A percentile compares a stretch with the other conserved stretches of the same genome.
These are phyloP conservation scores for Tetragonisca angustula DNA, from an alignment of 2,888 invertebrate genomes.

Conservation along the genomic window DNA sequence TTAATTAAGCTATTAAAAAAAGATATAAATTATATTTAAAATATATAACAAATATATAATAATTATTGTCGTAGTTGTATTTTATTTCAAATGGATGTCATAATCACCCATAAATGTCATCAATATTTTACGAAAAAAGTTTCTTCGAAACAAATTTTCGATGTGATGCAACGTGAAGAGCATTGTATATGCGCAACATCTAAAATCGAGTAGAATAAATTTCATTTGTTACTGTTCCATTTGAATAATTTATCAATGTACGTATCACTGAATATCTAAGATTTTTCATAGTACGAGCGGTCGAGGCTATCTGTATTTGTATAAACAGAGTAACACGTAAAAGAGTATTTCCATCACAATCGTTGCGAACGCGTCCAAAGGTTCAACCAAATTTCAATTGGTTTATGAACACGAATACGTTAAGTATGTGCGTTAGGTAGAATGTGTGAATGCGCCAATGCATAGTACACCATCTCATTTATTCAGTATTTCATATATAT, in stretches of 20 bases:
- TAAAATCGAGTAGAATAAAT: background rate
- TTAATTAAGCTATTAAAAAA: background rate
- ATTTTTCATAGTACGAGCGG: background rate
- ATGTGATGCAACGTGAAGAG: too few relatives aligned
- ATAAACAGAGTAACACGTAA: background rate
- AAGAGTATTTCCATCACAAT: background rate
- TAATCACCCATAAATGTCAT: background rate
- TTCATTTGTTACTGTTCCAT: background rate
- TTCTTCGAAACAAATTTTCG: too few relatives aligned
- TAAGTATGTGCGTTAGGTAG: conserved; percentile 65
- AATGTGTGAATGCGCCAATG: conserved; percentile 78
- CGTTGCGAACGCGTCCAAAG: conserved; percentile 47
- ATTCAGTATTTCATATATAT: conserved; percentile 80
- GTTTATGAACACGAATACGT: conserved; percentile 59
- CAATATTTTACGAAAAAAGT: background rate
- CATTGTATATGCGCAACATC: background rate
- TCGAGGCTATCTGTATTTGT: background rate
- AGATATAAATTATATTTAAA: too few relatives aligned
- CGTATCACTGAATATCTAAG: background rate
- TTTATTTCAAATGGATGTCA: background rate
- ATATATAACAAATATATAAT: too few relatives aligned
- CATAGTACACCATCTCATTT: conserved; percentile 79
- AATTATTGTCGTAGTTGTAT: background rate
- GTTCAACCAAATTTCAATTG: conserved; percentile 47
- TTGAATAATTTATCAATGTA: background rate